A percentile compares a stretch with the other conserved stretches of the same genome.
phyloP scores from a whole-genome alignment of 2,797 vertebrate genomes.

The Pristis pectinata region DNA sequence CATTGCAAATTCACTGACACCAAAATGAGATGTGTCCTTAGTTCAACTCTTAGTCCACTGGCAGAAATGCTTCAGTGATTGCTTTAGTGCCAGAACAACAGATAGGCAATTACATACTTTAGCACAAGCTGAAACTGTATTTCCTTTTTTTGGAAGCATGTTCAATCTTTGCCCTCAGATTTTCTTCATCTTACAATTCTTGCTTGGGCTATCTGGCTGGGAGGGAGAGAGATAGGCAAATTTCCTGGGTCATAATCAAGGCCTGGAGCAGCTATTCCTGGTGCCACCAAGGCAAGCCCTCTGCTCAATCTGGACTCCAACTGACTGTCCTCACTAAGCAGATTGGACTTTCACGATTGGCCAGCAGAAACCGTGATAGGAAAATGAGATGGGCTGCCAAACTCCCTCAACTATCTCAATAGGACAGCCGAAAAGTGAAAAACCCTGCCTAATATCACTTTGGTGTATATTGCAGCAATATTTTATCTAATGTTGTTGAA shows the following conservation, averaged over 20 bases:
- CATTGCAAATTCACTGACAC: constrained; percentile 22
- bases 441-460: background rate
- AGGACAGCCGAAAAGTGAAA: background rate
- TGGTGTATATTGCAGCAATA: background rate
- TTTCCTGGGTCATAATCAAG: background rate
- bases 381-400: background rate
- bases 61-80: background rate
- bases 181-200: background rate
- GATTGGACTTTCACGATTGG: background rate
- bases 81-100: background rate
- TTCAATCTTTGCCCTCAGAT: background rate
- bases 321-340: background rate
- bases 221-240: background rate
- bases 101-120: background rate
- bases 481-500: background rate
- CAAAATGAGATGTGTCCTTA: background rate
- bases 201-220: background rate
- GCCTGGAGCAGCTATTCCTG: background rate
- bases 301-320: background rate
- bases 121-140: background rate
- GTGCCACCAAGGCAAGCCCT: background rate
- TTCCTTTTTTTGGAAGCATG: background rate
- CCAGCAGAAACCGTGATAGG: background rate
- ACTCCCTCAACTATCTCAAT: background rate
- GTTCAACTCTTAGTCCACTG: background rate